Evolutionary conservation across 2,113 vertebrate species (phyloP).

Genomic region (Erpornis zantholeuca): DNA sequence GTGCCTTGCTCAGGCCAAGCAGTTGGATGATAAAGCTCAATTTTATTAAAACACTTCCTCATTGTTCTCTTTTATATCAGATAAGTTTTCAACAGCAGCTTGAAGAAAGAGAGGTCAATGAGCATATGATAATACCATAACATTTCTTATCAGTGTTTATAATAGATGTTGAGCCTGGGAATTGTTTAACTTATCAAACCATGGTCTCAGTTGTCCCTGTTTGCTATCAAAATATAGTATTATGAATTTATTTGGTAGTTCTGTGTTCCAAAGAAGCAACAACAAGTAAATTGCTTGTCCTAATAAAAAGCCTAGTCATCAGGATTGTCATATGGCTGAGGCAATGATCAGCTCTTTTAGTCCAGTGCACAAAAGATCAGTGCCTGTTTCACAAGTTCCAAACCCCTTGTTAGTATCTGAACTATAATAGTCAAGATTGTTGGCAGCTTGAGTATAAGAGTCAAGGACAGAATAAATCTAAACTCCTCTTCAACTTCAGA

Average conservation of each 20-base stretch:
- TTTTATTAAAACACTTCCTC: constrained; percentile 13
- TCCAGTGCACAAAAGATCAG: background rate
- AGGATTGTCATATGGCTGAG: background rate
- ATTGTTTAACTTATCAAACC: background rate
- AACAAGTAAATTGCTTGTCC: background rate
- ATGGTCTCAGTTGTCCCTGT: background rate
- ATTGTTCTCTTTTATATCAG: background rate
- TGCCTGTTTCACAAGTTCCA: background rate
- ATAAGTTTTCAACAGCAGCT: background rate
- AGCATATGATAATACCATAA: background rate
- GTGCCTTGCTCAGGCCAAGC: background rate
- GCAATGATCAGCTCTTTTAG: background rate
- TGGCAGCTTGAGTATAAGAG: background rate
- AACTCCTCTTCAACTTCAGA: background rate
- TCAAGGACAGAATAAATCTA: background rate
- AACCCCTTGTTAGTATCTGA: background rate
- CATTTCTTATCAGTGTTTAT: background rate
- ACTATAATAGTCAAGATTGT: background rate
- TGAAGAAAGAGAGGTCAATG: background rate
- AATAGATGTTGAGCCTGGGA: background rate
- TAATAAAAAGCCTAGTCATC: background rate
- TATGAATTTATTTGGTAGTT: background rate
- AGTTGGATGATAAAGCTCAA: background rate
- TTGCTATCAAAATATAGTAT: background rate
- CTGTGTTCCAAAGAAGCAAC: background rate